These are phyloP conservation scores for Myopa tessellatipennis DNA, from an alignment of 2,888 invertebrate genomes.

Conservation along the genomic window DNA sequence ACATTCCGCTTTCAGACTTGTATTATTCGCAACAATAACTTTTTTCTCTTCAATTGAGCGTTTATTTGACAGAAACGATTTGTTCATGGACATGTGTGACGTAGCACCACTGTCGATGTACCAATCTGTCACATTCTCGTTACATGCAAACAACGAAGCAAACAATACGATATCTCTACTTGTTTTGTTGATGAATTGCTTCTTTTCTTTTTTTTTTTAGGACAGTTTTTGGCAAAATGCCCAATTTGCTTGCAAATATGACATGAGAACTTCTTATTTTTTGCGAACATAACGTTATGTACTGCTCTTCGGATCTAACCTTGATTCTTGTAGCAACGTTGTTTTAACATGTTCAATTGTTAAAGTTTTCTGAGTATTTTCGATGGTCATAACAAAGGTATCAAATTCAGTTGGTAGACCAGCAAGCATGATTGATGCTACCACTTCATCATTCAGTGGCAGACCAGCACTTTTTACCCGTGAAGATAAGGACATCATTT, in stretches of 20 bases:
- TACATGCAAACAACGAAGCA: background rate
- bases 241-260: slow-evolving; percentile 6
- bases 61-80: slow-evolving; percentile 8
- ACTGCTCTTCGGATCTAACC: slow-evolving; percentile 11
- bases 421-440: slow-evolving; percentile 23
- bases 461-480: slow-evolving; percentile 3
- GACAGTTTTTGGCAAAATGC: background rate
- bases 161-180: background rate
- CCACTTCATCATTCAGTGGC: slow-evolving; percentile 20
- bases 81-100: slow-evolving; percentile 19
- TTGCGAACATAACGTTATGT: slow-evolving; percentile 4
- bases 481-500: slow-evolving; percentile 22
- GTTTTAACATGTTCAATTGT: slow-evolving; percentile 27
- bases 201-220: background rate
- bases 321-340: slow-evolving; percentile 16
- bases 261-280: slow-evolving; percentile 5
- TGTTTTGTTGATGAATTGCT: background rate
- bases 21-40: slow-evolving; percentile 23
- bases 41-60: slow-evolving; percentile 17
- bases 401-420: slow-evolving; percentile 31
- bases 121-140: background rate
- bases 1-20: slow-evolving; percentile 1
- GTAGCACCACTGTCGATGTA: background rate
- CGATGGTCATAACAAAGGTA: slow-evolving; percentile 34
- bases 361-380: slow-evolving; percentile 37